These are phyloP conservation scores for Sceliomorpha sp. DNA, from an alignment of 2,888 invertebrate species.

Conservation along the genomic window DNA sequence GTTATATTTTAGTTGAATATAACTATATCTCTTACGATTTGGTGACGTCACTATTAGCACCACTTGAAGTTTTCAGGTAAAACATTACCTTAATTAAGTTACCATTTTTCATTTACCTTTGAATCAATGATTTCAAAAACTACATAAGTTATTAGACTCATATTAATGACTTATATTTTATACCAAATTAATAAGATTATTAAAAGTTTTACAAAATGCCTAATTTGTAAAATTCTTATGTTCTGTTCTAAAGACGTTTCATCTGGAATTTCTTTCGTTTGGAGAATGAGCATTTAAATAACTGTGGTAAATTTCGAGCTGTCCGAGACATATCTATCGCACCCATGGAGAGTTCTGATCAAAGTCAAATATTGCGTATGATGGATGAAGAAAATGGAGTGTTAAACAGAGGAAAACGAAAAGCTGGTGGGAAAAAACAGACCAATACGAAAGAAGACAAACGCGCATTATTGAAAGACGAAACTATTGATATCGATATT, in stretches of 20 bases:
- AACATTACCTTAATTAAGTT: slow-evolving; percentile 1
- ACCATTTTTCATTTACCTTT: no score
- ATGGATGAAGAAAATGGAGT: slow-evolving; percentile 97
- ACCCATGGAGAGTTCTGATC: slow-evolving; percentile 95
- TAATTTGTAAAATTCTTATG: no score
- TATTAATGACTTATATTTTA: slow-evolving; percentile 9
- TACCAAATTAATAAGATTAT: slow-evolving; percentile 2
- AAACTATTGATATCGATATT: slow-evolving; percentile 75
- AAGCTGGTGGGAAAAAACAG: slow-evolving; percentile 78
- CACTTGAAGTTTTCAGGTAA: slow-evolving; percentile 93
- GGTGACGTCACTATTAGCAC: slow-evolving; percentile 91
- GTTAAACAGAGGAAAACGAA: slow-evolving; percentile 85
- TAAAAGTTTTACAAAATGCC: no score
- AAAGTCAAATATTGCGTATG: slow-evolving; percentile 93
- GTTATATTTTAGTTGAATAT: slow-evolving; percentile 91
- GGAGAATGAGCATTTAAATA: slow-evolving; percentile 99
- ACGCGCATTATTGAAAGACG: slow-evolving; percentile 78
- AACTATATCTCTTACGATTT: slow-evolving; percentile 88
- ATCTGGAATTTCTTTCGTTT: slow-evolving; percentile 87
- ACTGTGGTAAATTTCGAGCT: slow-evolving; percentile 99
- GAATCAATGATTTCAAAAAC: no score
- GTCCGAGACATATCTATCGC: slow-evolving; percentile 98
- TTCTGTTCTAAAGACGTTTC: slow-evolving; percentile 21
- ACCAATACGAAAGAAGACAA: slow-evolving; percentile 79
- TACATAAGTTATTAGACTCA: no score